Conservation (phyloP, 2,797 vertebrate genomes). For the Myioborus melanocephalus region DNA sequence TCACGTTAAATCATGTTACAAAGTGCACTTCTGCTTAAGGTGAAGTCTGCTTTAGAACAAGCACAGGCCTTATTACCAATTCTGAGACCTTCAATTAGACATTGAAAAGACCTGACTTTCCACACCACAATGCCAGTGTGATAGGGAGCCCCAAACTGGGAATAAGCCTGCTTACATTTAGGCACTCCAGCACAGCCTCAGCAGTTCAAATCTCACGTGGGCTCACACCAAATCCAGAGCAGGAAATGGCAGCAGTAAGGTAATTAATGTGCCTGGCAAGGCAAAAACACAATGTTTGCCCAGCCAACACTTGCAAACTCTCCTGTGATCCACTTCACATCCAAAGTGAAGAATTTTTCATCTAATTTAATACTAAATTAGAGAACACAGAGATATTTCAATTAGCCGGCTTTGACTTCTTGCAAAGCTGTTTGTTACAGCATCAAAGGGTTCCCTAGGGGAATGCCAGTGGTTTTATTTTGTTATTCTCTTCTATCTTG, state of each 20-base stretch:
- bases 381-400: not conserved
- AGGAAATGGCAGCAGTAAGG: not conserved
- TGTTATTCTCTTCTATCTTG: not conserved
- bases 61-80: not conserved
- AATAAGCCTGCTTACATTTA: not conserved
- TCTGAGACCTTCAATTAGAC: not conserved
- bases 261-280: not conserved
- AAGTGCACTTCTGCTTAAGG: not conserved
- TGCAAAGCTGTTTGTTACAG: conserved; percentile 18
- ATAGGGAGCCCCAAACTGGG: not conserved
- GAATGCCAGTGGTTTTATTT: not conserved
- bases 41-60: not conserved
- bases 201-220: not conserved
- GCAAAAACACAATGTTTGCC: not conserved
- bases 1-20: not conserved
- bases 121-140: not conserved
- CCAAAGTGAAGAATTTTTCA: not conserved
- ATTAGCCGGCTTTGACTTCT: conserved; percentile 1
- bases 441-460: not conserved
- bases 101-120: not conserved
- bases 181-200: not conserved
- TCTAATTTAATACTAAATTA: not conserved
- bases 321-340: not conserved
- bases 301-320: not conserved
- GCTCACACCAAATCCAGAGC: not conserved